Evolutionary conservation across 2,113 vertebrate species (phyloP).

Genomic region (Zosterops hypoxanthus): DNA sequence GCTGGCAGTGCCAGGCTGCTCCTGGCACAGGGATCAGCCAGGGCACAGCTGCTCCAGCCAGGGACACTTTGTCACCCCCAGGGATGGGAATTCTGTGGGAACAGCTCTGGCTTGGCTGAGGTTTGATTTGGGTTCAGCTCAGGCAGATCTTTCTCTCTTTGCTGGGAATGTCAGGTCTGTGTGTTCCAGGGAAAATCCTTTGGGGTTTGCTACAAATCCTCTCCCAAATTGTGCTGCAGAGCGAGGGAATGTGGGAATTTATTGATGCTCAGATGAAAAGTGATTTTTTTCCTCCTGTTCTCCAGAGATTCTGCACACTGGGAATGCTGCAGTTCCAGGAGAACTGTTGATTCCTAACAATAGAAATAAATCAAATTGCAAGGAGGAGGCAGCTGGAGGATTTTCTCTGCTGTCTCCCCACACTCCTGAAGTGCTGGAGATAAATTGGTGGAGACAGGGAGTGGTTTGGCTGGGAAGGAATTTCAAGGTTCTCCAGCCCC

Average conservation of each 20-base stretch:
- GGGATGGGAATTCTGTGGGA: neutral
- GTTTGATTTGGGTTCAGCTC: neutral
- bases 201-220: neutral
- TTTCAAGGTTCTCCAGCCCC: neutral
- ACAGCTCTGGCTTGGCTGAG: accelerated
- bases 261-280: neutral
- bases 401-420: neutral
- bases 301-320: accelerated
- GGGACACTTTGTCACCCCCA: accelerated
- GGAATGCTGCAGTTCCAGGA: neutral
- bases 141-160: neutral
- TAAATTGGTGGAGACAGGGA: neutral
- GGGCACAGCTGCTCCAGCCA: neutral
- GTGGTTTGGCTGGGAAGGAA: neutral
- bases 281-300: neutral
- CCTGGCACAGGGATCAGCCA: neutral
- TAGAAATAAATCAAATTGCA: neutral
- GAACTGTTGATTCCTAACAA: neutral
- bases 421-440: neutral
- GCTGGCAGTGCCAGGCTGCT: neutral
- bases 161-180: neutral
- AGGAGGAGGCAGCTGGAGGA: neutral
- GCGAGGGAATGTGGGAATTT: accelerated
- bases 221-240: neutral
- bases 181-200: neutral